Percentiles rank a stretch among this genome's conserved stretches.
These are phyloP conservation scores for Clamator glandarius DNA, from an alignment of 2,797 vertebrate species.

Conservation along the genomic window DNA sequence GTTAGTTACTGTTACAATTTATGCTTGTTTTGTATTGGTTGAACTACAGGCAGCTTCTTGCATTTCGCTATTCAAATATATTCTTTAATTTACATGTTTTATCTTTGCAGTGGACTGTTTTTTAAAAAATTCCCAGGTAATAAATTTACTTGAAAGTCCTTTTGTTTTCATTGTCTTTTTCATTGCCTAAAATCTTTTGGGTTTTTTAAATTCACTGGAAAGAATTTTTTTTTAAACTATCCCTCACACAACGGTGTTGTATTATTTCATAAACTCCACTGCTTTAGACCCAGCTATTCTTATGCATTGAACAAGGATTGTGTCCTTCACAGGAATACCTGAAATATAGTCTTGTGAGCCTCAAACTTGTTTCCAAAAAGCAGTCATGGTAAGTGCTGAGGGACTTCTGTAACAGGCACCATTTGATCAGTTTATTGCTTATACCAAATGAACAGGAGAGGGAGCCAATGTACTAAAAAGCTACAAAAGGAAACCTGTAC, in stretches of 20 bases:
- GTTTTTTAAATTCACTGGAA: background rate
- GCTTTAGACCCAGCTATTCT: background rate
- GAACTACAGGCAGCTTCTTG: background rate
- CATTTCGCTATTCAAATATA: background rate
- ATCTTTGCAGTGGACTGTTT: background rate
- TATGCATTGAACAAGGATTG: background rate
- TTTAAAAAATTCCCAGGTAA: background rate
- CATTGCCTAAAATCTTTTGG: background rate
- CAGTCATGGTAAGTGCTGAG: background rate
- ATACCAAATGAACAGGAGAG: slow-evolving; percentile 10
- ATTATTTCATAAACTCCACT: background rate
- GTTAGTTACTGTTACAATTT: background rate
- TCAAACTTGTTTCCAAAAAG: background rate
- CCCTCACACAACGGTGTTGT: background rate
- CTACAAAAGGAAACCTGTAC: background rate
- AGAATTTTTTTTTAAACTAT: accelerated
- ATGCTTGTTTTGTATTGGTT: background rate
- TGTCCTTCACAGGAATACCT: background rate
- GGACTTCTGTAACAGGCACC: background rate
- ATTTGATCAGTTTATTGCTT: background rate
- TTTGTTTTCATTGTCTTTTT: background rate
- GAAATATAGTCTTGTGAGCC: background rate
- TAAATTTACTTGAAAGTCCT: background rate
- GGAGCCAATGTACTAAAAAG: slow-evolving; percentile 43
- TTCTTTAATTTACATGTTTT: background rate